Base-by-base conservation (phyloP, 2,888 invertebrate genomes). In the Sesamia inferens region DNA sequence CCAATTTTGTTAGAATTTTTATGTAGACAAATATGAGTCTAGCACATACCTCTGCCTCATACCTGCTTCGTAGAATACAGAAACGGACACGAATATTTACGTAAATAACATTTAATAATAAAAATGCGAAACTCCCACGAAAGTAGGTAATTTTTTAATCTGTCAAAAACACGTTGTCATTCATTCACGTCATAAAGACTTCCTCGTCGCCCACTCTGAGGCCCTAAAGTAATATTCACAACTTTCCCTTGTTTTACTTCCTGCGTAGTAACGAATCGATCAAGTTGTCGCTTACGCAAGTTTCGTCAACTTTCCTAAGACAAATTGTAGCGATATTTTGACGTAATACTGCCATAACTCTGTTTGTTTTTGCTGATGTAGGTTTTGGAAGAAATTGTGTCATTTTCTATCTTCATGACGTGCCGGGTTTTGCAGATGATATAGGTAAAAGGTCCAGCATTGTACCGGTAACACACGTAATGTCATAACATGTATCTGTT, bases 251-350 rank as follows among this genome's bases (percentile, higher is more conserved):
- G 88, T 90, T 90, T 89, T 78, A 86, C 82, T 83, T 86, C 84
- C 76, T 81, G 73, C 87, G 86, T 89, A 86, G 89, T 87, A 88
- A 91, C 89, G 85, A 88, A 90, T 92, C 90, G 89, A 90, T 92
- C 89, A 88, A 85, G 79, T 63, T 59, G 65, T 59, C 39, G 55
- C 64, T 59, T 58, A 68, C 71, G 70, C 62, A 74, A 68, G 80
- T 80, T 71, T 76, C 65, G 78, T 68, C 74, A 78, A 81, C 63
- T 74, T 87, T 79, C 57, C 54, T 44, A 44, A 76, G 71, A 82
- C 74, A 78, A 79, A 78, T 78, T 70, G 68, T 67, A 59, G 63
- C 79, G 68, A 81, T 84, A 74, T 72, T 74, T 79, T 81, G 77
- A 76, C 42, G 59, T 76, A 81, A 59, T 51, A 67, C 67, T 67